phyloP scores from a whole-genome alignment of 2,113 vertebrate genomes.

The Nymphicus hollandicus region DNA sequence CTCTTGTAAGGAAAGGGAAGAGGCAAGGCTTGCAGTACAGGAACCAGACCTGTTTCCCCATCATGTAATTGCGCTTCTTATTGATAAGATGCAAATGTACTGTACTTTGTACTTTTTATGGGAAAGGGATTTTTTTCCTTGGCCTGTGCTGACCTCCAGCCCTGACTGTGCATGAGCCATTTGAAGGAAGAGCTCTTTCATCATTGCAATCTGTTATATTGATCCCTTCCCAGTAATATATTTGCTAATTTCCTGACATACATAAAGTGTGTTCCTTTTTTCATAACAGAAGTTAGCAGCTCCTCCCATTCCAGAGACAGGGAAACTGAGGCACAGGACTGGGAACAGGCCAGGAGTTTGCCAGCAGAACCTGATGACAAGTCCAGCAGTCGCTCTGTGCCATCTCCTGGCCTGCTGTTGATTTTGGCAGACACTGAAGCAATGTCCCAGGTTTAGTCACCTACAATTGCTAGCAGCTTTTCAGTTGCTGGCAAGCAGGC shows the following conservation, averaged over 20 bases:
- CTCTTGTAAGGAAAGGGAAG: neutral
- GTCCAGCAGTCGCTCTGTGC: neutral
- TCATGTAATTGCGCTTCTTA: neutral
- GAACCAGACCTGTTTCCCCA: neutral
- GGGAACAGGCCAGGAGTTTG: neutral
- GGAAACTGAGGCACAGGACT: neutral
- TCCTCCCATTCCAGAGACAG: neutral
- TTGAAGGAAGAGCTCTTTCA: neutral
- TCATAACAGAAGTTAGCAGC: neutral
- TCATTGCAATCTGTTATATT: neutral
- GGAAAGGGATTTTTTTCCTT: neutral
- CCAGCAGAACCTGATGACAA: neutral
- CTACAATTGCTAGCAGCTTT: conserved; percentile 8
- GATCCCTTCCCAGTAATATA: neutral
- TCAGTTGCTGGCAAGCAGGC: neutral
- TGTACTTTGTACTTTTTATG: neutral
- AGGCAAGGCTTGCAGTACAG: neutral
- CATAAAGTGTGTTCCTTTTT: neutral
- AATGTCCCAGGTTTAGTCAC: neutral
- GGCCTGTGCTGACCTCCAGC: neutral
- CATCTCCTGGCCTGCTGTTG: neutral
- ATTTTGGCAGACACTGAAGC: neutral
- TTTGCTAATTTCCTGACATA: neutral
- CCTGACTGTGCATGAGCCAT: neutral
- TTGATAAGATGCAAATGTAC: neutral